Conservation (phyloP, 2,888 invertebrate species). For the Trachelus stipa region DNA sequence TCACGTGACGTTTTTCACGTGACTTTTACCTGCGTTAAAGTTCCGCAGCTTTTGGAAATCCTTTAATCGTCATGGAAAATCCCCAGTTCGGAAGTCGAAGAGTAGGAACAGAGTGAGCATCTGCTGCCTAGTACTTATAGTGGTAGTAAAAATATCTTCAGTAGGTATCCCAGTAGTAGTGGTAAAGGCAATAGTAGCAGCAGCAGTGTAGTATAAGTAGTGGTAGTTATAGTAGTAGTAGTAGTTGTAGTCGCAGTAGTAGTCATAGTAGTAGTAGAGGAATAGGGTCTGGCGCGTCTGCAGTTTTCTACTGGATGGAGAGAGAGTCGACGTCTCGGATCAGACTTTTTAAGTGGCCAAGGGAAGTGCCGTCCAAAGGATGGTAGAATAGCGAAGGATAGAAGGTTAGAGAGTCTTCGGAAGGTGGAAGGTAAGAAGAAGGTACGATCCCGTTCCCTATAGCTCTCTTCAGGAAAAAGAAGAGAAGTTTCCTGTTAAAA, state of each 20-base stretch:
- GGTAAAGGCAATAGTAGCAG: not conserved
- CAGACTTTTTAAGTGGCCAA: constrained; percentile 42
- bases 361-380: constrained; percentile 33
- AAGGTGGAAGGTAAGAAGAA: constrained; percentile 14
- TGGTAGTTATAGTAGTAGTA: not conserved
- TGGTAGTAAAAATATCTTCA: not conserved
- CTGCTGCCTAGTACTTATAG: constrained; percentile 4
- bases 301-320: not conserved
- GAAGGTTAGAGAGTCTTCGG: constrained; percentile 17
- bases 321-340: constrained; percentile 29
- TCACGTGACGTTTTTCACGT: not conserved
- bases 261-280: no score
- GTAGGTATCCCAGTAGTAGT: not conserved
- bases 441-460: constrained; percentile 9
- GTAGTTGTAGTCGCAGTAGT: not conserved
- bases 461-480: constrained; percentile 22
- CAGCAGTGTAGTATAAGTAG: not conserved
- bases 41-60: constrained; percentile 29
- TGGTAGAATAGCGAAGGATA: not conserved
- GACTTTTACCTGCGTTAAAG: not conserved
- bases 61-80: constrained; percentile 35
- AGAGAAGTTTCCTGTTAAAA: constrained; percentile 34
- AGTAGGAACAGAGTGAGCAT: not conserved
- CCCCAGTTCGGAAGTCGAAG: constrained; percentile 12
- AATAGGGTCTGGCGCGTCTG: not conserved